Base-by-base conservation (phyloP, 1,140 invertebrate genomes). In the Orius laevigatus region DNA sequence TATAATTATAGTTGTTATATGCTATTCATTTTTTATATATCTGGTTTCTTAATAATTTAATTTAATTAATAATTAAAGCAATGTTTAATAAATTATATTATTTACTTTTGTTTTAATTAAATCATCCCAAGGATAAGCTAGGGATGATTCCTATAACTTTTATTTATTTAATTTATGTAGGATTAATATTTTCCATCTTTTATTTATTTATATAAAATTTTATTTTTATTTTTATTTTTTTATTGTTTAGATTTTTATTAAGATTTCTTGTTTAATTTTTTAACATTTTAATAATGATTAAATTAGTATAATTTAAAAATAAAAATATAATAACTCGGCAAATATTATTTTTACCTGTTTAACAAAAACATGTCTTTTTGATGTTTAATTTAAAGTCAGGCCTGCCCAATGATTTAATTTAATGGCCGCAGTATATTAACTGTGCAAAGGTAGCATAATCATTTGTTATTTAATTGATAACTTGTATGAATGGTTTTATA, bases 361-460 rank as follows among this genome's bases (percentile, higher is more conserved):
- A n/a, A n/a, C n/a, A 79, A 79, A 80, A 79, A 79, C 73, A 77
- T 79, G 63, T 70, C 68, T 70, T 72, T 66, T 68, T 64, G 70
- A 61, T 53, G 51, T n/a, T 63, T 66, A 65, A 70, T 76, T 63
- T 66, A 68, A 73, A 65, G 66, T 77, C 63, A 61, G 62, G 65
- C 67, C 74, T 79, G 73, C 72, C 67, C 72, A 70, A 66, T 75
- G 73, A 70, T 59, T 58, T 55, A n/a, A 56, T 72, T 77, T 62
- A 76, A 78, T 70, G 63, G 70, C 69, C 66, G 71, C 71, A 66
- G 70, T 73, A 76, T 69, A 59, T 64, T 75, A 60, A 76, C 70
- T 66, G 72, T 76, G 64, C 74, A 63, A 77, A 78, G 74, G 74
- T 78, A 77, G 74, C 73, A 73, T 74, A 76, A 74, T 78, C 63